phyloP scores from a whole-genome alignment of 2,113 vertebrate genomes.

The Onychostoma macrolepis region DNA sequence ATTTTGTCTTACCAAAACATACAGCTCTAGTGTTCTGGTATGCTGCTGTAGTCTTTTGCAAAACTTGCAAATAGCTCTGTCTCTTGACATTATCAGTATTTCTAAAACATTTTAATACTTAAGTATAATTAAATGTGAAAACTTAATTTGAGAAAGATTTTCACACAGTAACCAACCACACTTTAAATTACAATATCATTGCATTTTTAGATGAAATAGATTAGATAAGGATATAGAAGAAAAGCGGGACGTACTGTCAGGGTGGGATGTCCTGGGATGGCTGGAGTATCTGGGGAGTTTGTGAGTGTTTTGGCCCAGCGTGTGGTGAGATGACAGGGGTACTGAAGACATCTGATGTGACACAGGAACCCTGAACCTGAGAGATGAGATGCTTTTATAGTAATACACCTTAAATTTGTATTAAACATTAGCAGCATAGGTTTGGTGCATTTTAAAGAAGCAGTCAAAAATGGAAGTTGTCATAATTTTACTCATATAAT shows the following conservation, averaged over 20 bases:
- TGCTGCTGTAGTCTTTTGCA: not conserved
- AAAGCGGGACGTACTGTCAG: conserved; percentile 34
- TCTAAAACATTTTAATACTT: not conserved
- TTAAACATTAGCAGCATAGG: not conserved
- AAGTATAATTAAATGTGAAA: not conserved
- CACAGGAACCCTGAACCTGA: conserved; percentile 83
- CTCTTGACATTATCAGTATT: not conserved
- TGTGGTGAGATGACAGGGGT: conserved; percentile 49
- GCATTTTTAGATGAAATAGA: not conserved
- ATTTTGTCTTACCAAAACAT: too few species aligned
- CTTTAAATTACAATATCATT: not conserved
- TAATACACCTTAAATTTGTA: not conserved
- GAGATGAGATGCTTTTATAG: not conserved
- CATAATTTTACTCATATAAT: too few species aligned
- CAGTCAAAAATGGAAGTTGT: too few species aligned
- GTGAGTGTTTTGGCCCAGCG: conserved; percentile 69
- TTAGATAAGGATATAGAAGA: not conserved
- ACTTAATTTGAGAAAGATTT: not conserved
- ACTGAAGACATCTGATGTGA: conserved; percentile 73
- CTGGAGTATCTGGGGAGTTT: conserved; percentile 19
- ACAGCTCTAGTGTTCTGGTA: too few species aligned
- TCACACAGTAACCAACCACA: not conserved
- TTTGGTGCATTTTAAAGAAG: not conserved
- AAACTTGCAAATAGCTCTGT: not conserved
- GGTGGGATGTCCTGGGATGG: not conserved